Conservation (phyloP, 2,888 invertebrate species). For the Phorcus lineatus region DNA sequence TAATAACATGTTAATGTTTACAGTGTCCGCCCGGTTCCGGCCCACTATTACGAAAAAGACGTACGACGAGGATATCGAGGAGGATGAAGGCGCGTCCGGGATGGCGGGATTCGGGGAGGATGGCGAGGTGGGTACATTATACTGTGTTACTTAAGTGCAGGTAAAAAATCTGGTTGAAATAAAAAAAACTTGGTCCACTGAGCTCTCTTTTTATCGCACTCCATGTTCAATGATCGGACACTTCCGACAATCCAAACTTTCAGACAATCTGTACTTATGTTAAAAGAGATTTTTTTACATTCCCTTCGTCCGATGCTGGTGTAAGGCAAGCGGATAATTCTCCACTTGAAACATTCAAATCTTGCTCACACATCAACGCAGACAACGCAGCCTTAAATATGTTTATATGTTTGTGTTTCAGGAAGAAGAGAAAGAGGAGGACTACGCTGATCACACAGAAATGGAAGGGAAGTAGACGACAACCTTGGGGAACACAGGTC, state of each 20-base stretch:
- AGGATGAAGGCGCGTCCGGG: constrained; percentile 17
- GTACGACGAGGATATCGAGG: neutral
- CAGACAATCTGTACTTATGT: too few species aligned
- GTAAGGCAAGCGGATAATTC: too few species aligned
- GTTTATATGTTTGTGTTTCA: neutral
- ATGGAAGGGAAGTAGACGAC: neutral
- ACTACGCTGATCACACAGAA: neutral
- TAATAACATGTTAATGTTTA: neutral
- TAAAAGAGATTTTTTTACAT: too few species aligned
- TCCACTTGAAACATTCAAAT: too few species aligned
- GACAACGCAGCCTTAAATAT: too few species aligned
- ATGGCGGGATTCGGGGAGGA: constrained; percentile 28
- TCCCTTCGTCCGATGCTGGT: too few species aligned
- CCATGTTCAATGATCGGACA: too few species aligned
- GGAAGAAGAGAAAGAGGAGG: constrained; percentile 19
- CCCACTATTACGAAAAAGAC: neutral
- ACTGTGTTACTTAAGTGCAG: neutral
- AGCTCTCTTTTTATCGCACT: neutral
- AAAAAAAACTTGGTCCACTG: too few species aligned
- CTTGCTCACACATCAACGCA: too few species aligned
- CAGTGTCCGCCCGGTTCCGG: neutral
- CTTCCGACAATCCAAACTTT: too few species aligned
- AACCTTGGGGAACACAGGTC: too few species aligned
- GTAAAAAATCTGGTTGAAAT: too few species aligned
- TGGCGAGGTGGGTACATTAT: neutral